Conservation (phyloP, 2,888 invertebrate species). For the Tenthredo scrophulariae region DNA sequence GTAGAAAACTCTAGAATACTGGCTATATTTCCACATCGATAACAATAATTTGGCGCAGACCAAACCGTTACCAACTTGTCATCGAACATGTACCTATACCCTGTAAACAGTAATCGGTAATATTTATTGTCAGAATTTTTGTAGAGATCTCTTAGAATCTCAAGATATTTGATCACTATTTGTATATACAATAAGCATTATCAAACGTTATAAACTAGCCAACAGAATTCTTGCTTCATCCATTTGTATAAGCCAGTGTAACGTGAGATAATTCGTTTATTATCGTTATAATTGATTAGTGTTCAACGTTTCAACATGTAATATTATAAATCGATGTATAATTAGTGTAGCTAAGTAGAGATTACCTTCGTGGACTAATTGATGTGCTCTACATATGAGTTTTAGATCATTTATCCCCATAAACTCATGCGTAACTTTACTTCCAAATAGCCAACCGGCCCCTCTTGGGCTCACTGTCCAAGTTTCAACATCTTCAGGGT, state of each 20-base stretch:
- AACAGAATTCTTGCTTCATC: not conserved
- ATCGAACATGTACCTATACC: constrained; percentile 99
- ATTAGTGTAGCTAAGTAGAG: not conserved
- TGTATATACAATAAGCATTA: not conserved
- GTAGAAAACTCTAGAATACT: constrained; percentile 95
- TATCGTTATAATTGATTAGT: not conserved
- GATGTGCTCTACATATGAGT: constrained; percentile 98
- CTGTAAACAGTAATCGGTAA: constrained; percentile 78
- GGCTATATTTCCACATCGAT: constrained; percentile 98
- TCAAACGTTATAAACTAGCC: not conserved
- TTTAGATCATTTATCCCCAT: constrained; percentile 95
- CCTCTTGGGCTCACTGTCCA: constrained; percentile 98
- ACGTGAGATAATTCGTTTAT: not conserved
- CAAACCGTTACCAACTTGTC: constrained; percentile 98
- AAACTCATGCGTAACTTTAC: constrained; percentile 95
- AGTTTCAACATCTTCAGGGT: constrained; percentile 97
- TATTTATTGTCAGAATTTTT: not conserved
- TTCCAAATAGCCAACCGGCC: constrained; percentile 98
- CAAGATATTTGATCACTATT: not conserved
- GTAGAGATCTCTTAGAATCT: not conserved
- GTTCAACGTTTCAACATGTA: not conserved
- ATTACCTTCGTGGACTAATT: constrained; percentile 98
- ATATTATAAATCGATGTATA: not conserved
- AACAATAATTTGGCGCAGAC: constrained; percentile 99
- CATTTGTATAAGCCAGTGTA: not conserved